These are phyloP conservation scores for Mus musculus DNA, from an alignment of 2,113 vertebrate genomes.

Conservation along the genomic window DNA sequence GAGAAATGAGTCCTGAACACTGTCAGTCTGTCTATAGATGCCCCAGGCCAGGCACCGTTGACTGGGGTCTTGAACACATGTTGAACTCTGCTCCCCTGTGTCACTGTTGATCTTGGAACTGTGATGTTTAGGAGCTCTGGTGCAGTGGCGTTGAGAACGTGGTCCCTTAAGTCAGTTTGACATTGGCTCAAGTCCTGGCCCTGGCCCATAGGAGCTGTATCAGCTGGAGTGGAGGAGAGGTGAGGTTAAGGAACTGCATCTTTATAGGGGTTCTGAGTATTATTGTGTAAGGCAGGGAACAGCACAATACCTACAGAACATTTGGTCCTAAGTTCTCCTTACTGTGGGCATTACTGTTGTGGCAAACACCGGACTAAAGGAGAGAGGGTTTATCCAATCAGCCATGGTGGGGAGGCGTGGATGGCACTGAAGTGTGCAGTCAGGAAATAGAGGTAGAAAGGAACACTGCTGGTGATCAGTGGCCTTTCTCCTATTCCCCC, in stretches of 20 bases:
- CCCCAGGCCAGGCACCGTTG: not conserved
- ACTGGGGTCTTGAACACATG: not conserved
- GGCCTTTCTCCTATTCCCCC: not conserved
- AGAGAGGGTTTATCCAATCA: not conserved
- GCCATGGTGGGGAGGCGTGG: not conserved
- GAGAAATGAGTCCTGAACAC: conserved; percentile 5
- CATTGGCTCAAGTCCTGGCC: not conserved
- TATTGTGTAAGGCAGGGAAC: not conserved
- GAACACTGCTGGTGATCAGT: not conserved
- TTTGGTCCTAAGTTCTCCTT: not conserved
- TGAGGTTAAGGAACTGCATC: not conserved
- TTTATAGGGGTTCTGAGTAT: not conserved
- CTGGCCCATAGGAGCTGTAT: not conserved
- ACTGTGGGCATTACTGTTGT: not conserved
- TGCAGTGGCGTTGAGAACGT: not conserved
- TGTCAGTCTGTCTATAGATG: not conserved
- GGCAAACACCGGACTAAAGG: not conserved
- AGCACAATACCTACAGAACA: no score
- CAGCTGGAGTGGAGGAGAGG: not conserved
- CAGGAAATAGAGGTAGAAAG: not conserved
- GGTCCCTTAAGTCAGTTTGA: conserved; percentile 13
- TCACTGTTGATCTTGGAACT: not conserved
- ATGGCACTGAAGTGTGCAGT: no score
- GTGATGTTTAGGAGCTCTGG: not conserved
- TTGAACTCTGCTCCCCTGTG: not conserved